These are phyloP conservation scores for Saguinus imperator DNA, from an alignment of 2,113 vertebrate species.

Conservation along the genomic window DNA sequence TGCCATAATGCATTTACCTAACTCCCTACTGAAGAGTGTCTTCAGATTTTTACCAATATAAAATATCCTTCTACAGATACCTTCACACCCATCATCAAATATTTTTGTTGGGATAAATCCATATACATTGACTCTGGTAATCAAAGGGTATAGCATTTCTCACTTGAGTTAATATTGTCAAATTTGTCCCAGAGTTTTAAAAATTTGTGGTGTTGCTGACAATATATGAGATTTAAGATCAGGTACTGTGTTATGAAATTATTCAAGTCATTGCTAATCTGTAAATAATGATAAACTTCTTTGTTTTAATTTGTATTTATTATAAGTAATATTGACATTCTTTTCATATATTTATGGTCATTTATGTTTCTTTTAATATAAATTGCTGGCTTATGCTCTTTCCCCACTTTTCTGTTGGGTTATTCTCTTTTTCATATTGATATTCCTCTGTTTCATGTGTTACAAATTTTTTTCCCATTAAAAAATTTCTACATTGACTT, in stretches of 20 bases:
- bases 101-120: background rate
- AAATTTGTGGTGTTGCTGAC: background rate
- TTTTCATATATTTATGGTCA: background rate
- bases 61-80: background rate
- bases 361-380: background rate
- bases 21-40: background rate
- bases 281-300: background rate
- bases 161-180: background rate
- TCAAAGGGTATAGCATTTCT: background rate
- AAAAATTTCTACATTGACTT: background rate
- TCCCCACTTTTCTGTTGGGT: background rate
- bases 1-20: background rate
- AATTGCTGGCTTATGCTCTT: background rate
- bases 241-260: background rate
- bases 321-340: background rate
- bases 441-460: background rate
- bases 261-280: background rate
- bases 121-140: background rate
- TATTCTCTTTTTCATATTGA: background rate
- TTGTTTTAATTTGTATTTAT: conserved; percentile 10
- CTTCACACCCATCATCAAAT: background rate
- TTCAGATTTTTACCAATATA: background rate
- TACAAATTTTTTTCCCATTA: background rate
- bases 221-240: background rate
- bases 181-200: background rate